Base-by-base conservation (phyloP, 2,888 invertebrate species). In the Sarcophaga caerulescens region DNA sequence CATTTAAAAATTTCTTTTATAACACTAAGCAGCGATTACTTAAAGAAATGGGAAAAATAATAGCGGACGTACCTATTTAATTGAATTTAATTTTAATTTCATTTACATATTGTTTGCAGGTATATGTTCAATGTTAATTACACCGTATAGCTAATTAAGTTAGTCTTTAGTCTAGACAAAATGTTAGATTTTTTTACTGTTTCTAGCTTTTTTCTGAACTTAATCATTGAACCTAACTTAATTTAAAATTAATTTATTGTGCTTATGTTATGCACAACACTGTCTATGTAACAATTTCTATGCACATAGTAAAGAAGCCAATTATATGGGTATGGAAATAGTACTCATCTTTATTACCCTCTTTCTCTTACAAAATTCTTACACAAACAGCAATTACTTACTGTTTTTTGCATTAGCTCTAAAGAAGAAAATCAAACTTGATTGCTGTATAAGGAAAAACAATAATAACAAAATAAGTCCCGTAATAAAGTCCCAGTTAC, bases 401-500 rank as follows among this genome's bases (percentile, higher is more conserved):
- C 65, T n/a, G 35, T 66, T 44, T 35, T 25, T 45, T 70, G 68
- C 44, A 52, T 17, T 78, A 52, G 74, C 52, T 14, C 12, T 14
- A 52, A 52, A 1, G 2, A 14, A 23, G 69, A 75, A 84, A 75
- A 74, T 70, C 65, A 86, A 86, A 86, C 86, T 70, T 78, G 86
- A 81, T 86, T 84, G 57, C 66, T 75, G 86, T 81, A 79, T 44
- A 76, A 35, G 60, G 21, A 74, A 81, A 65, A 60, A 76, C 44
- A 70, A 76, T 57, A 63, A 63, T 57, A 63, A 63, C 47, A 73
- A 90, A 12, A 52, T 92, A 92, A 92, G 92, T 92, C 92, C 93
- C 92, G 92, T 93, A 93, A 90, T 89, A 90, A 91, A 92, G 92
- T 91, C 92, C 93, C 93, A 93, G 92, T 92, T 92, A 91, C 4